Conservation (phyloP, 92 coral and sea anemone genomes). For the Umimayanthus chanpuru region DNA sequence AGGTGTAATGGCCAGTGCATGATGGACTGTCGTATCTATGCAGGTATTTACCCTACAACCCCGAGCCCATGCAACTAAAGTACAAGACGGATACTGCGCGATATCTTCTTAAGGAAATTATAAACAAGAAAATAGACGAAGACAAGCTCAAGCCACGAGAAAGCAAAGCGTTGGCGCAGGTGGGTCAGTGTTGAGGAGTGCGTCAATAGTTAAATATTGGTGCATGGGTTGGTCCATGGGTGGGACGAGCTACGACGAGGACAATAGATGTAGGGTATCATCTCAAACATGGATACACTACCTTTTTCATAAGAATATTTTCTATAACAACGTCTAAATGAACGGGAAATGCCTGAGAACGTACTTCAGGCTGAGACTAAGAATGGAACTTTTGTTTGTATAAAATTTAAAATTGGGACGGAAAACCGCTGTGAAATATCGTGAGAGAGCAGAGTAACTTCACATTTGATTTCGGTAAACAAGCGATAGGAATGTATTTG, state of each 20-base stretch:
- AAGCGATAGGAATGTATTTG: too few species aligned
- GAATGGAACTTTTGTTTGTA: too few species aligned
- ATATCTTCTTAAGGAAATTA: constrained; percentile 60
- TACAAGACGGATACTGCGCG: constrained; percentile 77
- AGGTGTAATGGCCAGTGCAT: neutral
- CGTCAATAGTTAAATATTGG: too few species aligned
- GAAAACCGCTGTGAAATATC: too few species aligned
- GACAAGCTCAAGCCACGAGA: constrained; percentile 82
- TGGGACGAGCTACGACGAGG: neutral
- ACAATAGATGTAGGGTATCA: neutral
- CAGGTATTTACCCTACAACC: constrained; percentile 88
- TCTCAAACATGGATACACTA: neutral
- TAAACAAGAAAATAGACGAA: constrained; percentile 61
- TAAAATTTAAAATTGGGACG: too few species aligned
- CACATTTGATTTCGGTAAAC: too few species aligned
- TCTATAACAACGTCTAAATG: too few species aligned
- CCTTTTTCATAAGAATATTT: too few species aligned
- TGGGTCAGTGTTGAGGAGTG: constrained; percentile 8
- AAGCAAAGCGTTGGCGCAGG: constrained; percentile 90
- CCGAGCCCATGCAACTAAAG: constrained; percentile 75
- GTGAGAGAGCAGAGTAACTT: too few species aligned
- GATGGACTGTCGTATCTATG: neutral
- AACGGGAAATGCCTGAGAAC: too few species aligned
- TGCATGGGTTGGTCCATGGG: neutral
- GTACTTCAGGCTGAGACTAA: too few species aligned